Evolutionary conservation across 2,888 invertebrate genomes (phyloP), one percentile per base, ranked within the genome.

Genomic region (Caenorhabditis uteleia): DNA sequence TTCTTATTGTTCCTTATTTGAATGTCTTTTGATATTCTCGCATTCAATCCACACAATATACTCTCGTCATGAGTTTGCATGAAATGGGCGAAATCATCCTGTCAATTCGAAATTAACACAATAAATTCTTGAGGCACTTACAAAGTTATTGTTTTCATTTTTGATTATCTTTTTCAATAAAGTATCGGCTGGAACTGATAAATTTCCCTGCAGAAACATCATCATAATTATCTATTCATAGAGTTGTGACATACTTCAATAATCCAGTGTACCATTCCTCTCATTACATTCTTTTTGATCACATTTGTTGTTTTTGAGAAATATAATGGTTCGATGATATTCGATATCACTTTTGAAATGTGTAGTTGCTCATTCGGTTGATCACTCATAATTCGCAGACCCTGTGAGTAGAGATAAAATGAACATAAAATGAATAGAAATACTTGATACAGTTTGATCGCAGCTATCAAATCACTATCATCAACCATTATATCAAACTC

Each of bases 231-330:
- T n/a, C n/a, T n/a, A n/a, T n/a, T n/a, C n/a, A n/a, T n/a, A n/a
- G n/a, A n/a, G n/a, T n/a, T n/a, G n/a, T n/a, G 14, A 29, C 14
- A 29, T 29, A 29, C 20, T 3, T 48, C 51, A 31, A 64, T 18
- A n/a, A 64, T 64, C 64, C 64, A 64, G 26, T 57, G 57, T n/a
- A 49, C 18, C 64, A 64, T 57, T 6, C 53, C 43, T 18, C 14
- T 36, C 1, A 64, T 45, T 8, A 64, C 16, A 14, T 42, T 49
- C 10, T 14, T 21, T 36, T 57, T n/a, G 2, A 64, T 47, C 2
- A 27, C 38, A 12, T 44, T 43, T 8, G n/a, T 49, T 1, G 64
- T 53, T 42, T 64, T 64, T 20, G 45, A 21, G 12, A 23, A 44
- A 16, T 64, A 64, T 18, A 64, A 49, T 7, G 64, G 64, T 14